Percentiles rank a stretch among this genome's conserved stretches.
Conservation (phyloP, 2,888 invertebrate species). For the Siphlonurus alternatus region DNA sequence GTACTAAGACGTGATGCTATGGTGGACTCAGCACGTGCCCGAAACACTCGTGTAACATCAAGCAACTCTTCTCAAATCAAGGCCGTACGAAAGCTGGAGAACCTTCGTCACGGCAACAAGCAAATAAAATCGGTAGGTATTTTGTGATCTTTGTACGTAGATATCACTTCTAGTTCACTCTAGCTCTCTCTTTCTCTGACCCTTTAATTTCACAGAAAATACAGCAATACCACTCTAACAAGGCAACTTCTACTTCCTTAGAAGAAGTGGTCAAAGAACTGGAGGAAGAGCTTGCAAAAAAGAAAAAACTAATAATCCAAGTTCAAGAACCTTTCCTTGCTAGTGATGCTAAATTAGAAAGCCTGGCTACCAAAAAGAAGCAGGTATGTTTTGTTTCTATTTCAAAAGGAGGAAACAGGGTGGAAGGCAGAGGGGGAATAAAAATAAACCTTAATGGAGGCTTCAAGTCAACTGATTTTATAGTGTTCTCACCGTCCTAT, state of each 20-base stretch:
- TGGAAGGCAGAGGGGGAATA: not conserved
- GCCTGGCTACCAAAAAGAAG: conserved; percentile 27
- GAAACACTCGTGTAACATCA: conserved; percentile 31
- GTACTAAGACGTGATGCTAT: conserved; percentile 46
- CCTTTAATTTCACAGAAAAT: conserved; percentile 11
- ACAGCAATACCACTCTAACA: conserved; percentile 1
- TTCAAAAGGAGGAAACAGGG: not conserved
- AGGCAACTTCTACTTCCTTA: not conserved
- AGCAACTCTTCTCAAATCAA: conserved; percentile 31
- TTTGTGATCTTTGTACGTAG: too few species aligned
- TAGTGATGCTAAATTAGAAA: conserved; percentile 25
- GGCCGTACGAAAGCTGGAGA: conserved; percentile 37
- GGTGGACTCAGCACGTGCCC: conserved; percentile 36
- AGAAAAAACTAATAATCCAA: conserved; percentile 20
- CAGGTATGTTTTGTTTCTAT: conserved; percentile 19
- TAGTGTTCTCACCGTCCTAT: too few species aligned
- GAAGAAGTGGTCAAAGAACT: conserved; percentile 19
- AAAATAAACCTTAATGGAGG: too few species aligned
- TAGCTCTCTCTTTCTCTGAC: not conserved
- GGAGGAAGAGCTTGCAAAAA: conserved; percentile 20
- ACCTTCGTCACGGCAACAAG: conserved; percentile 38
- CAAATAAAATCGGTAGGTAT: conserved; percentile 30
- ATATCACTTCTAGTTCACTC: too few species aligned
- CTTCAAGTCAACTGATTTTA: too few species aligned
- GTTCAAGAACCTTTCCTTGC: conserved; percentile 20